These are phyloP conservation scores for Disparrhopalites patrizii DNA, from an alignment of 2,888 invertebrate genomes.

Conservation along the genomic window DNA sequence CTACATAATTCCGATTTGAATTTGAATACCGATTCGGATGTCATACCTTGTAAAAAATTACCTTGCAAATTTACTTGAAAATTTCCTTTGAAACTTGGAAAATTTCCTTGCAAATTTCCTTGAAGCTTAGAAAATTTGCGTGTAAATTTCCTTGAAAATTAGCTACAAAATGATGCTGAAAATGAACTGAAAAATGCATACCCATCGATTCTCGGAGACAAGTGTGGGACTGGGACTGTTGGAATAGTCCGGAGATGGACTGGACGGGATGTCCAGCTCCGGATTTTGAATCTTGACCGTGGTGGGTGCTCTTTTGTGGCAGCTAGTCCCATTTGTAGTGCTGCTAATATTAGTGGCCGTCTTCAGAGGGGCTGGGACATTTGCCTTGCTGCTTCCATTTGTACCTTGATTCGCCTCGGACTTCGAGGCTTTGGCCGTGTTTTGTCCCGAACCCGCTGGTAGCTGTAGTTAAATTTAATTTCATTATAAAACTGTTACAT, in stretches of 20 bases:
- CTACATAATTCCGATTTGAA: too few relatives aligned
- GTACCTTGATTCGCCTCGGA: too few relatives aligned
- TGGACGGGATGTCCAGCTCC: constrained; percentile 51
- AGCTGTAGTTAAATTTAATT: too few relatives aligned
- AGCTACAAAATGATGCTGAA: not conserved
- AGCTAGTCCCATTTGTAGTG: too few relatives aligned
- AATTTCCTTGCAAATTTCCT: not conserved
- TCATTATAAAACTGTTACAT: too few relatives aligned
- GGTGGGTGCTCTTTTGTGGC: not conserved
- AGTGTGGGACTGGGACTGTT: constrained; percentile 49
- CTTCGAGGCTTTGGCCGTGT: too few relatives aligned
- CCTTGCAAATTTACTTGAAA: not conserved
- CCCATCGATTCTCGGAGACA: constrained; percentile 10
- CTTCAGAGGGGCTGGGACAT: too few relatives aligned
- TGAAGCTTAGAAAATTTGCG: not conserved
- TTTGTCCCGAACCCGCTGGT: too few relatives aligned
- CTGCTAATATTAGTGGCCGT: too few relatives aligned
- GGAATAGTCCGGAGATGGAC: constrained; percentile 59
- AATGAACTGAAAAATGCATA: not conserved
- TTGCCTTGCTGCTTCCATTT: too few relatives aligned
- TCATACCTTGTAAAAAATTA: too few relatives aligned
- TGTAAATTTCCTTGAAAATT: not conserved
- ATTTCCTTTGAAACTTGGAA: not conserved
- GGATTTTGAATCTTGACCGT: not conserved
- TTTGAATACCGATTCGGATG: too few relatives aligned